A percentile compares a stretch with the other conserved stretches of the same genome.
Evolutionary conservation across 1,140 invertebrate genomes (phyloP).

Genomic region (Lithobius niger): DNA sequence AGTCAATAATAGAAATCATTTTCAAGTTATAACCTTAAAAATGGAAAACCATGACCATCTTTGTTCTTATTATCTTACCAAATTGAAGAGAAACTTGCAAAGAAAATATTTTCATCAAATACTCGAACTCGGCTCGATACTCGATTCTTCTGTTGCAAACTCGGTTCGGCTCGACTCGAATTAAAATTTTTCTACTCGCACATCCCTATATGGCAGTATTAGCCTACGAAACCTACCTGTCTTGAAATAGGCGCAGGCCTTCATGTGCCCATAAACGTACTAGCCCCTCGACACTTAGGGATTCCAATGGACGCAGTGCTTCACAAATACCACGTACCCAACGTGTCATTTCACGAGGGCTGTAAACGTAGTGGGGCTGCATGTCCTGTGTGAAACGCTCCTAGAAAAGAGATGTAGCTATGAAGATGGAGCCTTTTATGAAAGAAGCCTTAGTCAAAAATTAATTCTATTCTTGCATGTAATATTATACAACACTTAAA

Average conservation of each 20-base stretch:
- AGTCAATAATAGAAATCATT: no score
- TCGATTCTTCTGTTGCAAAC: no score
- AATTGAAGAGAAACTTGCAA: no score
- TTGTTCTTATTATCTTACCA: no score
- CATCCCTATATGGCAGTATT: no score
- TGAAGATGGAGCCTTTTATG: not conserved
- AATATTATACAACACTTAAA: no score
- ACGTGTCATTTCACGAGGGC: constrained; percentile 97
- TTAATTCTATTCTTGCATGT: not conserved
- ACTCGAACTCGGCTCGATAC: no score
- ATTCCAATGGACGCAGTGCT: constrained; percentile 85
- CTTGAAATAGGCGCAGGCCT: constrained; percentile 91
- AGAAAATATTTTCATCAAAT: no score
- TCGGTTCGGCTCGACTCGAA: no score
- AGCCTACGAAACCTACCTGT: constrained; percentile 37
- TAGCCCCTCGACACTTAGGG: constrained; percentile 77
- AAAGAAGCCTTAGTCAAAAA: not conserved
- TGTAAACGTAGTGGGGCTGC: constrained; percentile 99
- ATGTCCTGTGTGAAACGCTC: constrained; percentile 98
- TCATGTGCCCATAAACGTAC: constrained; percentile 98
- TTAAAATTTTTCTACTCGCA: no score
- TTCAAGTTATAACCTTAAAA: no score
- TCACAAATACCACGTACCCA: constrained; percentile 99
- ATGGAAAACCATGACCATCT: no score
- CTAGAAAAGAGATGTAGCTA: constrained; percentile 23